Evolutionary conservation across 2,797 vertebrate species (phyloP).

Genomic region (Halcyon chelicuti): DNA sequence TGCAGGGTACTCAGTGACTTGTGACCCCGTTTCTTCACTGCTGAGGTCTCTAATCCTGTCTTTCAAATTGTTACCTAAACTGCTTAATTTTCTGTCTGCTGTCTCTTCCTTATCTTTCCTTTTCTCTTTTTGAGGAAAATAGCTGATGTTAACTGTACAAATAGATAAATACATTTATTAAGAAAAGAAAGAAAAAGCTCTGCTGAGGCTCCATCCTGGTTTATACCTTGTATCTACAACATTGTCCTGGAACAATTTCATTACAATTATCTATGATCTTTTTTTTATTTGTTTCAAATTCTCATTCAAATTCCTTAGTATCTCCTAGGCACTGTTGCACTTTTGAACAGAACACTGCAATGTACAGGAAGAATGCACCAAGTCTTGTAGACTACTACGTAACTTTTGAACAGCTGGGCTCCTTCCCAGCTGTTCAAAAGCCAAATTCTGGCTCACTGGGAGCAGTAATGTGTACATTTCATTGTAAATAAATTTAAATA

Average conservation of each 20-base stretch:
- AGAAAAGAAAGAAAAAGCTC: neutral
- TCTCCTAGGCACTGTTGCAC: neutral
- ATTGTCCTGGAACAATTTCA: neutral
- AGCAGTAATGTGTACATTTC: neutral
- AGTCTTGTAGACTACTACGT: neutral
- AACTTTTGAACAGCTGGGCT: neutral
- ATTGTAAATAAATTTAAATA: neutral
- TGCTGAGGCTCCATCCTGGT: neutral
- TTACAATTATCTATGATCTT: neutral
- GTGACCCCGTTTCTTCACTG: neutral
- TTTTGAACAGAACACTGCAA: neutral
- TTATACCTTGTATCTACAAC: neutral
- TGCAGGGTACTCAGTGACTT: neutral
- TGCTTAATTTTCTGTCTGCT: neutral
- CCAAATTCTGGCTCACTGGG: neutral
- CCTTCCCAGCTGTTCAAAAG: neutral
- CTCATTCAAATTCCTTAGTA: neutral
- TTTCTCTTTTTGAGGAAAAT: neutral
- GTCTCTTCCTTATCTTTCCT: neutral
- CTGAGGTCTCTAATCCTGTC: neutral
- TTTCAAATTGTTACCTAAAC: neutral
- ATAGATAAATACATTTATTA: neutral
- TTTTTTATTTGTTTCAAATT: neutral
- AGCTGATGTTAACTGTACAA: neutral
- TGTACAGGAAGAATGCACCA: neutral